Conservation (phyloP, 1,140 invertebrate genomes). For the Panagrolaimus sp. region DNA sequence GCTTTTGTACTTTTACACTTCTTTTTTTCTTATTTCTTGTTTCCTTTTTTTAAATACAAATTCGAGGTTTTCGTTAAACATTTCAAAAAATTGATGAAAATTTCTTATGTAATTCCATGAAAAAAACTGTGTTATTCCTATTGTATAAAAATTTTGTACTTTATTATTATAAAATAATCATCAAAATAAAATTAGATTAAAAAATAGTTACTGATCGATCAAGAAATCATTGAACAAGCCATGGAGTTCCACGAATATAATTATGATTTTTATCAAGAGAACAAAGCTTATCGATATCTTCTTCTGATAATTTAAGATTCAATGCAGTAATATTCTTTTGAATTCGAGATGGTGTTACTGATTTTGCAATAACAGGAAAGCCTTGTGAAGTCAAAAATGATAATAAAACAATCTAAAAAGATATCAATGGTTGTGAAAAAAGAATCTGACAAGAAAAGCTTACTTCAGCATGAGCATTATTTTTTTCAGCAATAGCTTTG, state of each 20-base stretch:
- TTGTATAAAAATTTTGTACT: background rate
- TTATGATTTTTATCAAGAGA: constrained; percentile 22
- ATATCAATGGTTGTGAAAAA: too few relatives aligned
- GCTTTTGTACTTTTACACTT: too few relatives aligned
- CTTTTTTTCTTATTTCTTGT: too few relatives aligned
- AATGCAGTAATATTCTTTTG: constrained; percentile 34
- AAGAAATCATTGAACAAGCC: constrained; percentile 20
- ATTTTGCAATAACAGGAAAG: constrained; percentile 50
- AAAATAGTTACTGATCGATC: background rate
- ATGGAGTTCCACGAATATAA: constrained; percentile 27
- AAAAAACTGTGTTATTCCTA: background rate
- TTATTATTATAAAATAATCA: background rate
- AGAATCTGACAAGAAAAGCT: too few relatives aligned
- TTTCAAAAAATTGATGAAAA: constrained; percentile 8
- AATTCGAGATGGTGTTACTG: constrained; percentile 38
- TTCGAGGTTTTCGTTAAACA: background rate
- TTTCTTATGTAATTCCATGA: background rate
- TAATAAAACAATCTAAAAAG: constrained; percentile 36
- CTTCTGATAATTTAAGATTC: constrained; percentile 17
- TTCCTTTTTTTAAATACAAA: background rate
- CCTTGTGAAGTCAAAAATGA: constrained; percentile 38
- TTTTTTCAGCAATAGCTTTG: constrained; percentile 36
- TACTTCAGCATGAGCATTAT: constrained; percentile 20
- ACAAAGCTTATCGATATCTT: constrained; percentile 22
- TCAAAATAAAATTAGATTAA: background rate